phyloP scores from a whole-genome alignment of 2,113 vertebrate species.

The Nothobranchius kuhntae region DNA sequence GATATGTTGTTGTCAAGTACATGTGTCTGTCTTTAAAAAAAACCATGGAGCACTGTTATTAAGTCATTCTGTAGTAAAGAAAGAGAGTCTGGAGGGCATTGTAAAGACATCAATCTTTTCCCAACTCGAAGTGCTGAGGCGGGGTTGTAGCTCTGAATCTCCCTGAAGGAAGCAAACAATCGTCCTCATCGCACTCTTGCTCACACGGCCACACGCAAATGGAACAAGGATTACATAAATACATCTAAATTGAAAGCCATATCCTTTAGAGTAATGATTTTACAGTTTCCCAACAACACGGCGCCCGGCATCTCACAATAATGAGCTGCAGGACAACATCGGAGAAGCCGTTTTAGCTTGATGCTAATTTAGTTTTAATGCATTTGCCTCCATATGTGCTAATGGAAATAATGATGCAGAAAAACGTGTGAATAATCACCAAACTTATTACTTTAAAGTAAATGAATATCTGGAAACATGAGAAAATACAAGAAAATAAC shows the following conservation, averaged over 20 bases:
- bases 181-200: conserved; percentile 10
- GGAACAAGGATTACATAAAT: conserved; percentile 61
- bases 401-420: conserved; percentile 44
- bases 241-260: conserved; percentile 41
- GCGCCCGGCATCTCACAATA: conserved; percentile 45
- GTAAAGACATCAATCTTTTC: conserved; percentile 66
- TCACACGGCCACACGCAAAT: conserved; percentile 59
- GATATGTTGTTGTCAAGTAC: conserved; percentile 37
- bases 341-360: conserved; percentile 47
- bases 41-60: conserved; percentile 19
- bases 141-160: conserved; percentile 26
- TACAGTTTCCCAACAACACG: conserved; percentile 45
- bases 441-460: conserved; percentile 39
- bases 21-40: conserved; percentile 37
- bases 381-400: conserved; percentile 50
- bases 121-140: not conserved
- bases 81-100: conserved; percentile 49
- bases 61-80: conserved; percentile 13
- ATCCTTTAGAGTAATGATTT: conserved; percentile 58
- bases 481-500: conserved; percentile 15
- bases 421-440: conserved; percentile 36
- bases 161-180: conserved; percentile 42
- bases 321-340: conserved; percentile 40
- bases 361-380: conserved; percentile 62
- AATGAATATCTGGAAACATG: conserved; percentile 26